Base-by-base conservation (phyloP, 2,888 invertebrate species). In the Pseudolycoriella hygida region DNA sequence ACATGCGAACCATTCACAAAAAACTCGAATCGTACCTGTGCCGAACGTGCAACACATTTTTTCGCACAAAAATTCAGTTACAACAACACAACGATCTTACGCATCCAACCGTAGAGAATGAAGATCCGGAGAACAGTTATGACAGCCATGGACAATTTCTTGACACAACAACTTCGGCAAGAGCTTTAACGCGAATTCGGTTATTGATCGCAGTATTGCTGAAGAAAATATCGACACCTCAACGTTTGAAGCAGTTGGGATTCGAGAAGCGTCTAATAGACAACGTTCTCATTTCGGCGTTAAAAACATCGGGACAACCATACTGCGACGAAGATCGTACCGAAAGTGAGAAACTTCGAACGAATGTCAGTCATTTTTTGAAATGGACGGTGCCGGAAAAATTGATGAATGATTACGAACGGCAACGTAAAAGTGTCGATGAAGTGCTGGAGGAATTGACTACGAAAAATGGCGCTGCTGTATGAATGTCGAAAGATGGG, bases 1-100 rank as follows among this genome's bases (percentile, higher is more conserved):
- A 89, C 60, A 85, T 89, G 85, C 72, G 76, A 49, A 81, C 81
- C 55, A 84, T 88, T 45, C 88, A 88, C 60, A 80, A 82, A 25
- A 75, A 81, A 52, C 73, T 72, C 49, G 79, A 83, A 52, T 80
- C 85, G 0, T 88, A 87, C 57, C 75, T 78, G 57, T 88, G 88
- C 58, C 65, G 68, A 17, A 73, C 73, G 43, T 88, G 88, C 60
- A 69, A 74, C 25, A 68, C 72, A 41, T 84, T 81, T 59, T 85
- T 82, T 58, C 79, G 81, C 57, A 75, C 80, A 25, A 87, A 86
- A 62, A 74, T 68, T 41, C 76, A 84, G 43, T 66, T 87, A 42
- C 78, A 81, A 47, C 63, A 61, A 11, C 87, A 88, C 57, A 64
- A 66, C 42, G 70, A 70, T 42, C 58, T 60, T 34, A 77, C 78